Evolutionary conservation across 2,113 vertebrate species (phyloP), one percentile per base, ranked within the genome.

Genomic region (Malurus cyaneus): DNA sequence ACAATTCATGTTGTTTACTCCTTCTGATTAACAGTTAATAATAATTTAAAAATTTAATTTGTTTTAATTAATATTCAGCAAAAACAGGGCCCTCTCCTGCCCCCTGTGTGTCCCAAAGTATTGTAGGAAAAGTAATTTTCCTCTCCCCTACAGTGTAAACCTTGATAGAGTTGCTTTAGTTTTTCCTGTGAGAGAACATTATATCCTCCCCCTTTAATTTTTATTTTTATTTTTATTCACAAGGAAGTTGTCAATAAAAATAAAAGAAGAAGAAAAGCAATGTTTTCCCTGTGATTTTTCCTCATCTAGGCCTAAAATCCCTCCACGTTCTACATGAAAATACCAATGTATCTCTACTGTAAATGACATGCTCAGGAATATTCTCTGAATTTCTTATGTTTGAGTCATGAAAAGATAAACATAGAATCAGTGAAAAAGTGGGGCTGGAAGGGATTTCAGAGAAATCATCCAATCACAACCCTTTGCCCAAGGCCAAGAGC

Each of bases 81-180:
- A 49, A 74, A 92, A 54, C 10, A 54, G 13, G 2, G n/a, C 12
- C 3, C 10, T 79, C 23, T 14, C 11, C 17, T 78, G 20, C 2
- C 2, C 3, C 1, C 13, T 52, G 3, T 14, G 2, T 29, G 10
- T 54, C 23, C 32, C 67, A 14, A 67, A 47, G 13, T 49, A 49
- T 36, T 86, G 65, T 54, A 66, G 24, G 12, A 10, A 14, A 88
- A 46, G 18, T 9, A 42, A 61, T 42, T 84, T 32, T 36, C 10
- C 31, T 65, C 28, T 32, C 8, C 9, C 1, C 4, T 47, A 1
- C 2, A 29, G 29, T 0, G 3, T 3, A n/a, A 67, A 80, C 25
- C 25, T 46, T 57, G 19, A 12, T 12, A 69, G 26, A 65, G n/a
- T 21, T 31, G 6, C 32, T 87, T 46, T 72, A 14, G 11, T 49